Conservation (phyloP, 2,888 invertebrate genomes). For the Amphipyra berbera region DNA sequence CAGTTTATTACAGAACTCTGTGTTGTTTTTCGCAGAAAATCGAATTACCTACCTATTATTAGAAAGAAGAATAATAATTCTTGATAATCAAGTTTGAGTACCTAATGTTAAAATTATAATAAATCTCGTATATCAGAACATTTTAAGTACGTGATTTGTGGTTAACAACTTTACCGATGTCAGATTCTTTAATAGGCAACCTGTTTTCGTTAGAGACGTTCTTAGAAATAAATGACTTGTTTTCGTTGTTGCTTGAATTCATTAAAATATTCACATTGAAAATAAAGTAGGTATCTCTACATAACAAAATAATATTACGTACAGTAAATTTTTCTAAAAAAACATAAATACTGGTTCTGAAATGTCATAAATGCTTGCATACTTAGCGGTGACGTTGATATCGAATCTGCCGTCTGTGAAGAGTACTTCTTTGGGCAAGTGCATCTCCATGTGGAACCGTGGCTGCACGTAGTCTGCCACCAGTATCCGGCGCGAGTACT, state of each 20-base stretch:
- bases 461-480: constrained; percentile 98
- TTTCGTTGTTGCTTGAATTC: constrained; percentile 14
- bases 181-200: constrained; percentile 15
- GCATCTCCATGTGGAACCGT: constrained; percentile 96
- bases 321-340: neutral
- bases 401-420: constrained; percentile 94
- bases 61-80: constrained; percentile 10
- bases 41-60: constrained; percentile 7
- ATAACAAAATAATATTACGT: neutral
- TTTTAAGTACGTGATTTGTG: constrained; percentile 14
- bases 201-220: constrained; percentile 19
- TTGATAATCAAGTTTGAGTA: constrained; percentile 27
- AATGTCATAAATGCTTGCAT: constrained; percentile 43
- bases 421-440: constrained; percentile 94
- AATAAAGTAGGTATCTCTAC: neutral
- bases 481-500: constrained; percentile 92
- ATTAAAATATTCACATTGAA: neutral
- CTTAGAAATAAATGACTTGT: constrained; percentile 15
- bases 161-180: constrained; percentile 1
- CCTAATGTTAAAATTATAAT: constrained; percentile 7
- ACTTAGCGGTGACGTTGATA: constrained; percentile 95
- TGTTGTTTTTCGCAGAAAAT: constrained; percentile 31
- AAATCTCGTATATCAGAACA: constrained; percentile 5
- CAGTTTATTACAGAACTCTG: constrained; percentile 43
- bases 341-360: too few relatives aligned